Conservation (phyloP, 2,113 vertebrate species). For the Nothobranchius furzeri region DNA sequence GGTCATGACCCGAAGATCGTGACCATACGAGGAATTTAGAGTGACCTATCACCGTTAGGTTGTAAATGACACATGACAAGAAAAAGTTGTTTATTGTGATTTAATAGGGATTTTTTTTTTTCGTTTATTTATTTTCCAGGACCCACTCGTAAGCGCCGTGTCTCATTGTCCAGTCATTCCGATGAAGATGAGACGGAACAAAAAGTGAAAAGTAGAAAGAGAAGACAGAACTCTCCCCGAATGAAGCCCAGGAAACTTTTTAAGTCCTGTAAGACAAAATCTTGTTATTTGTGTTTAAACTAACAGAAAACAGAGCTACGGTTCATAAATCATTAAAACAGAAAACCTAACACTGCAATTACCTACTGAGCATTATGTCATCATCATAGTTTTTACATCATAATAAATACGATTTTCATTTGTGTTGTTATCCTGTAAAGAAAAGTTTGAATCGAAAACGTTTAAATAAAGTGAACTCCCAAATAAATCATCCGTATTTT, state of each 20-base stretch:
- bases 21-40: no score
- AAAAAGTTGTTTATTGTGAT: background rate
- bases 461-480: no score
- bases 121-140: constrained; percentile 37
- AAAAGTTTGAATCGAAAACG: no score
- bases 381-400: no score
- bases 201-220: constrained; percentile 55
- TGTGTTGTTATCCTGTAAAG: no score
- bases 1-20: no score
- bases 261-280: constrained; percentile 57
- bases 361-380: background rate
- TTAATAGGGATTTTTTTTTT: no score
- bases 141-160: constrained; percentile 52
- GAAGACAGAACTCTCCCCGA: constrained; percentile 39
- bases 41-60: background rate
- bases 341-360: background rate
- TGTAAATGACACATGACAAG: background rate
- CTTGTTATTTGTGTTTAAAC: background rate
- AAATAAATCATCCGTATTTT: background rate
- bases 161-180: constrained; percentile 42
- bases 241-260: constrained; percentile 79
- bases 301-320: background rate
- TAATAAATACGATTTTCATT: no score
- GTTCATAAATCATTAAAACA: background rate
- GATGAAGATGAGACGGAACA: constrained; percentile 58